Percentiles rank a stretch among this genome's conserved stretches.
Conservation (phyloP, 2,113 vertebrate genomes). For the Columba livia region DNA sequence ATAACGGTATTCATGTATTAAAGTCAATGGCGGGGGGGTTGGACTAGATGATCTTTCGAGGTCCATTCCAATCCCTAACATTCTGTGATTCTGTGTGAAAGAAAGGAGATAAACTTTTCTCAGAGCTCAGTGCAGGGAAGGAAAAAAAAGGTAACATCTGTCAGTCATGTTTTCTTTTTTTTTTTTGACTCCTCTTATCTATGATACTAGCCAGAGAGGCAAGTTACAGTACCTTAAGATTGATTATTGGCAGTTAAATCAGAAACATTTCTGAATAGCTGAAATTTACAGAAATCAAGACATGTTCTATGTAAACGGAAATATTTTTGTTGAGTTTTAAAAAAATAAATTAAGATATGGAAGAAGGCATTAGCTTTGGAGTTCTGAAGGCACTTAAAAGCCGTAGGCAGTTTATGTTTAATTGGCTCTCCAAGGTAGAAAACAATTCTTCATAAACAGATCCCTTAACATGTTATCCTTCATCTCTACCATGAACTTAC, state of each 20-base stretch:
- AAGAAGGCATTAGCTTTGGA: neutral
- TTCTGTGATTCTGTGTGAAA: neutral
- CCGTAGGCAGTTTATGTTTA: conserved; percentile 42
- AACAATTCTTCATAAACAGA: neutral
- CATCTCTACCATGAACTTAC: neutral
- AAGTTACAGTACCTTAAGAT: neutral
- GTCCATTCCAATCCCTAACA: no score
- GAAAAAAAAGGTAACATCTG: neutral
- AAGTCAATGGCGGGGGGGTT: neutral
- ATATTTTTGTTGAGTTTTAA: neutral
- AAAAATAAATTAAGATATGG: neutral
- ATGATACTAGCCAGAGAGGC: neutral
- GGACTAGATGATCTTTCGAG: no score
- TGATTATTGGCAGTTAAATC: neutral
- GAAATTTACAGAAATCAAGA: neutral
- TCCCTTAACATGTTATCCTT: neutral
- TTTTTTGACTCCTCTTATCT: neutral
- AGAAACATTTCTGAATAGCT: neutral
- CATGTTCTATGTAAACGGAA: neutral
- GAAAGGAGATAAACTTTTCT: neutral
- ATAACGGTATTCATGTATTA: neutral
- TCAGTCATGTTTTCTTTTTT: neutral
- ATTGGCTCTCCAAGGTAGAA: conserved; percentile 54
- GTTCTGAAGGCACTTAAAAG: neutral
- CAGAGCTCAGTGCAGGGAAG: neutral